Evolutionary conservation across 1,140 invertebrate species (phyloP).

Genomic region (Mizuhopecten yessoensis): DNA sequence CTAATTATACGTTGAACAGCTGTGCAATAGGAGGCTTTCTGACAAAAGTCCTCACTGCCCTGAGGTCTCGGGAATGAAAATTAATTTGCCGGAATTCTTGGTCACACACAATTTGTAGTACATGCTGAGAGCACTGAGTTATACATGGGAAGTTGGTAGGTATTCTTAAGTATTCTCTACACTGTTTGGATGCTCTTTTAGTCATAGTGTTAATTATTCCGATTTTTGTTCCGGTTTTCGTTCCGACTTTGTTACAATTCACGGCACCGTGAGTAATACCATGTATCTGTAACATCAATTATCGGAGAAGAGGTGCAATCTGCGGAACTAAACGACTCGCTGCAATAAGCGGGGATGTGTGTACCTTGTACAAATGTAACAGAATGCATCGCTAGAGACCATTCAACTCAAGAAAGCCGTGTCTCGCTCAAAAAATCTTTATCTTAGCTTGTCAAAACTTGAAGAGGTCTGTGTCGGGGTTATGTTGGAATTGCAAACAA

Average conservation of each 20-base stretch:
- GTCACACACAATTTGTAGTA: neutral
- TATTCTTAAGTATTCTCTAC: neutral
- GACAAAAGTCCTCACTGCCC: too few relatives aligned
- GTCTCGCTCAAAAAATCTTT: neutral
- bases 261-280: neutral
- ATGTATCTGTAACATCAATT: neutral
- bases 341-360: neutral
- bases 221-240: neutral
- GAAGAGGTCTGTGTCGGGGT: neutral
- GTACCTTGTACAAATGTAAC: slow-evolving; percentile 1
- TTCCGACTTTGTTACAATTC: neutral
- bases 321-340: neutral
- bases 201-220: too few relatives aligned
- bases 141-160: neutral
- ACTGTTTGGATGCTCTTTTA: too few relatives aligned
- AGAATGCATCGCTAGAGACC: neutral
- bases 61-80: too few relatives aligned
- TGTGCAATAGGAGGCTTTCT: too few relatives aligned
- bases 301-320: neutral
- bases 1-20: too few relatives aligned
- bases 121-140: neutral
- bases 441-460: slow-evolving; percentile 15
- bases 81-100: neutral
- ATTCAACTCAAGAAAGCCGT: neutral
- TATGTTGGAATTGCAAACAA: neutral